Evolutionary conservation across 64 coral and sea anemone genomes (phyloP).

Genomic region (Cladopsammia gracilis): DNA sequence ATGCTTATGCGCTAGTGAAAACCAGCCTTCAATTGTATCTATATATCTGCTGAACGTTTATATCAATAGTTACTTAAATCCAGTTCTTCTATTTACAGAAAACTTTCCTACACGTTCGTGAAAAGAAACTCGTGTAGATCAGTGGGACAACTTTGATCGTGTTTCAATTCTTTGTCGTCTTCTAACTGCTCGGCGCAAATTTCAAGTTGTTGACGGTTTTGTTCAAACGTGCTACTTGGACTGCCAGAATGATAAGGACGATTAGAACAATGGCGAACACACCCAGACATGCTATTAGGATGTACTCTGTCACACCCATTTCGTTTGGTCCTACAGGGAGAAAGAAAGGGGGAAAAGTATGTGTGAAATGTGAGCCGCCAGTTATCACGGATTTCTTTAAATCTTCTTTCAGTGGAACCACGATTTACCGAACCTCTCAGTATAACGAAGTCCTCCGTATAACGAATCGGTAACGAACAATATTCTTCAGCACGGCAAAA

Average conservation of each 20-base stretch:
- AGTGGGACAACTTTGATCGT: background rate
- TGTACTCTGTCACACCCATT: background rate
- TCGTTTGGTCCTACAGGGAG: background rate
- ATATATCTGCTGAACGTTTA: too few relatives aligned
- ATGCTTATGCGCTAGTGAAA: too few relatives aligned
- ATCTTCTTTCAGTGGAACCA: too few relatives aligned
- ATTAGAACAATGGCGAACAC: constrained; percentile 51
- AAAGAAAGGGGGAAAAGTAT: background rate
- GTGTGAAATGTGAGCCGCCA: too few relatives aligned
- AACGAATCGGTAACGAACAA: too few relatives aligned
- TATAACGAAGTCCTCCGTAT: too few relatives aligned
- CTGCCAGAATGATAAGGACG: constrained; percentile 8
- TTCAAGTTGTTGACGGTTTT: constrained; percentile 13
- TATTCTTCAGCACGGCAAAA: too few relatives aligned
- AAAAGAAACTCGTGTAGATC: background rate
- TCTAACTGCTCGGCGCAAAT: background rate
- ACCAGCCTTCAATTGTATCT: too few relatives aligned
- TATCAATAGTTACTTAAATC: too few relatives aligned
- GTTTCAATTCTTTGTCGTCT: background rate
- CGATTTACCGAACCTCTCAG: too few relatives aligned
- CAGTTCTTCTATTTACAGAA: too few relatives aligned
- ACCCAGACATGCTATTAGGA: constrained; percentile 41
- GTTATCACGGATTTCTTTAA: too few relatives aligned
- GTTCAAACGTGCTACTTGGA: constrained; percentile 36
- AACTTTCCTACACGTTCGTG: background rate